These are phyloP conservation scores for Tragopan temminckii DNA, from an alignment of 2,797 vertebrate species.

Conservation along the genomic window DNA sequence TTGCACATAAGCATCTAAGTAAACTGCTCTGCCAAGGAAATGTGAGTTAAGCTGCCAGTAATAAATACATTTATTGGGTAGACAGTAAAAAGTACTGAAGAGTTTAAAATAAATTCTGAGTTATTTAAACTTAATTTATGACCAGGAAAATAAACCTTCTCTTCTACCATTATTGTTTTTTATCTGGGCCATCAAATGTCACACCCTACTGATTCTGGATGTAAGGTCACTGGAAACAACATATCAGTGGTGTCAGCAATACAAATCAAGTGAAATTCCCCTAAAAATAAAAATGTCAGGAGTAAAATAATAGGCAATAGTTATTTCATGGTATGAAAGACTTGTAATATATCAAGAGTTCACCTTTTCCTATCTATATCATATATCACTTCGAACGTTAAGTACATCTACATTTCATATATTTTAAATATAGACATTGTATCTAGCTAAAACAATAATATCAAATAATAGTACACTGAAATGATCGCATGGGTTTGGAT, in stretches of 20 bases:
- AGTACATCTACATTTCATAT: constrained; percentile 76
- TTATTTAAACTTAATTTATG: constrained; percentile 88
- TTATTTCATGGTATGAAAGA: constrained; percentile 85
- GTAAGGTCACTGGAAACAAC: constrained; percentile 87
- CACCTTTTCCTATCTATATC: constrained; percentile 82
- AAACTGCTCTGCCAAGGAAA: constrained; percentile 57
- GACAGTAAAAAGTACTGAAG: constrained; percentile 85
- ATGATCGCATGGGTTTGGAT: constrained; percentile 44
- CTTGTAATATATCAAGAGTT: constrained; percentile 83
- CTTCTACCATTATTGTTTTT: constrained; percentile 83
- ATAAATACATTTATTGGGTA: constrained; percentile 80
- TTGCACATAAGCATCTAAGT: background rate
- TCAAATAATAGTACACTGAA: constrained; percentile 27
- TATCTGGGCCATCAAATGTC: constrained; percentile 85
- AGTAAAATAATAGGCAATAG: constrained; percentile 86
- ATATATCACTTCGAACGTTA: constrained; percentile 76
- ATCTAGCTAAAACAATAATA: constrained; percentile 37
- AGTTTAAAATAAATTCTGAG: constrained; percentile 86
- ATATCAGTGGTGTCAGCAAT: constrained; percentile 83
- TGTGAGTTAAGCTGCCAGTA: constrained; percentile 61
- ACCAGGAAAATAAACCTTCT: constrained; percentile 84
- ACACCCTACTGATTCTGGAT: constrained; percentile 85
- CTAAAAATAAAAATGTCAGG: constrained; percentile 87
- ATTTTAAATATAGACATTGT: constrained; percentile 77
- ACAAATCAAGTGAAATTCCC: constrained; percentile 86